Base-by-base conservation (phyloP, 2,113 vertebrate genomes). In the Mesocricetus auratus region DNA sequence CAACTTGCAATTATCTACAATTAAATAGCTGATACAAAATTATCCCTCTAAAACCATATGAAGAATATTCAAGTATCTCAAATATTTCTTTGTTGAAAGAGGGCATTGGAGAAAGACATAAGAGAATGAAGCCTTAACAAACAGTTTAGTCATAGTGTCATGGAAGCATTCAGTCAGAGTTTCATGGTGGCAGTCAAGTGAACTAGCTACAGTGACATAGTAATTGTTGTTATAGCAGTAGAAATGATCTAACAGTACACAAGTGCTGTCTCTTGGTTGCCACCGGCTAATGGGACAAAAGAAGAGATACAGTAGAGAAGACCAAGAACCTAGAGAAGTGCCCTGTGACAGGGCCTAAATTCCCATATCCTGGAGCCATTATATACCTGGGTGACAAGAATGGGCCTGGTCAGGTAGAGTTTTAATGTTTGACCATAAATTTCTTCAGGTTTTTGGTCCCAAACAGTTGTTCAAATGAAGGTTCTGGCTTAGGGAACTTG, bases 341-440 rank as follows among this genome's bases (percentile, higher is more conserved):
- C 31, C 42, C 29, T 77, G 31, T 12, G 1, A 47, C 58, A n/a
- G 83, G 21, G 11, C 1, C 62, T 53, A 0, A 69, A 82, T 86
- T 31, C 53, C 60, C 10, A 45, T 74, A 1, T 36, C 0, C 0
- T 1, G 33, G 94, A 60, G 3, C 0, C 68, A 5, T 62, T 21
- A 29, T 45, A 53, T 93, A 50, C 69, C 69, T 68, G 42, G 3
- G 22, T 58, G 36, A 95, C 82, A 62, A 66, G 79, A 60, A 47
- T 62, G 68, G 15, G 13, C 0, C 1, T 56, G 15, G n/a, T 0
- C 0, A 87, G 56, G 94, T 94, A 47, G 69, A 95, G 50, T 50
- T 62, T 81, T 89, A 19, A 42, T 42, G 29, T 7, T n/a, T 89
- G 90, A 39, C 16, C 78, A 3, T 79, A 92, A 91, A 86, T 19